Base-by-base conservation (phyloP, 2,888 invertebrate species). In the Miltochrista miniata region DNA sequence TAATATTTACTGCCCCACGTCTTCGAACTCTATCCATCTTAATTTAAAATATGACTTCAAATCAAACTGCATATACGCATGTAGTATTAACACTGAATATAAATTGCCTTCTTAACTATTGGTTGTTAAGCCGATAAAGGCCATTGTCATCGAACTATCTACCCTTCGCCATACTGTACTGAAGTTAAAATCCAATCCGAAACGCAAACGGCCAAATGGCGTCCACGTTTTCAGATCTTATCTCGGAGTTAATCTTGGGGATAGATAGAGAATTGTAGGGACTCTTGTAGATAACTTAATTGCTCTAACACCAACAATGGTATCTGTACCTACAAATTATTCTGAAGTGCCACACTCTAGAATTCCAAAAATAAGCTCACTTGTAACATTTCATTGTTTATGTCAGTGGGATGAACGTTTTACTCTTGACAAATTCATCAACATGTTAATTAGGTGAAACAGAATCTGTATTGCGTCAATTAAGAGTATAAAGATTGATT, bases 121-220 rank as follows among this genome's bases (percentile, higher is more conserved):
- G 82, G 78, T 76, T 68, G 70, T 68, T 67, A 70, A 79, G 73
- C 74, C 76, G 81, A 86, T 87, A 86, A 83, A 81, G 80, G 77
- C 83, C 82, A 87, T 82, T 85, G 81, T 81, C 81, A 79, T 81
- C 76, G 72, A 81, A 85, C 78, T 81, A 83, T 82, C 81, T 79
- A 79, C 81, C 85, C 83, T 78, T 11, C 78, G 48, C 56, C 63
- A 58, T 56, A 72, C 74, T 72, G 70, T 75, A 81, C 76, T 79
- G 78, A 80, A 82, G 81, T 85, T 87, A 85, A 89, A 90, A 86
- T 85, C 81, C 85, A 87, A 88, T 83, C 77, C 77, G 69, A 72
- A 78, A 69, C 64, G 70, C 81, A 79, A 82, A 77, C 77, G 77
- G 78, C 85, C 87, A 88, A 88, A 89, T 86, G 89, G 85, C 87